phyloP scores from a whole-genome alignment of 2,113 vertebrate species.

The Protobothrops flavoviridis region DNA sequence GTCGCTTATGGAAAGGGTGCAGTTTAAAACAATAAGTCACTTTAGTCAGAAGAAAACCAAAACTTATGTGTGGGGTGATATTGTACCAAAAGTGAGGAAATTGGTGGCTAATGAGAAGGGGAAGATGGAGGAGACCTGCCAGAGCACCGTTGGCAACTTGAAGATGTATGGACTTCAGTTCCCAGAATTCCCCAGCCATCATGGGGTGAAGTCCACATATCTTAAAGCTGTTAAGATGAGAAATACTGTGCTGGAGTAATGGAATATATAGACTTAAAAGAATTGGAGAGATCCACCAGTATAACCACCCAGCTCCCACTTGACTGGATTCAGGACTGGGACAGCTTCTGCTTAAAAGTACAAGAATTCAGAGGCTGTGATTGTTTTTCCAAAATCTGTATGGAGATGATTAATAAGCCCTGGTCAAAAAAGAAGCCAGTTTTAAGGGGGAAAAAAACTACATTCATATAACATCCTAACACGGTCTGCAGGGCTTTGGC shows the following conservation, averaged over 20 bases:
- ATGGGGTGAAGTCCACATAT: neutral
- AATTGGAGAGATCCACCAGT: neutral
- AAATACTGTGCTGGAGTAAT: neutral
- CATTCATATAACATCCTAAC: neutral
- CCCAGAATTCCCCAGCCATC: neutral
- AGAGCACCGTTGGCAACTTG: neutral
- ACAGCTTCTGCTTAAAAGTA: neutral
- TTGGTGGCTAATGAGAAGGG: neutral
- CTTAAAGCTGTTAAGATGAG: neutral
- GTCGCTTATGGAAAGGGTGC: too few species aligned
- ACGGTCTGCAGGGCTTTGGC: neutral
- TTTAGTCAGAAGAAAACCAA: neutral
- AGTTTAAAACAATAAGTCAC: neutral
- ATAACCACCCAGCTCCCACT: neutral
- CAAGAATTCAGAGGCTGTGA: neutral
- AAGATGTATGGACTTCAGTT: neutral
- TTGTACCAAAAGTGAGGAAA: neutral
- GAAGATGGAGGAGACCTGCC: neutral
- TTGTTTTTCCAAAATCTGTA: neutral
- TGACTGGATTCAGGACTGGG: neutral
- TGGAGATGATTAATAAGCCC: neutral
- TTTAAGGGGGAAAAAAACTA: neutral
- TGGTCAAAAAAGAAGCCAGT: neutral
- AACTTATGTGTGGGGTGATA: too few species aligned
- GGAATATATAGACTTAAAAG: neutral